Evolutionary conservation across 2,888 invertebrate genomes (phyloP), one percentile per base, ranked within the genome.

Genomic region (Dolichomitus sp.): DNA sequence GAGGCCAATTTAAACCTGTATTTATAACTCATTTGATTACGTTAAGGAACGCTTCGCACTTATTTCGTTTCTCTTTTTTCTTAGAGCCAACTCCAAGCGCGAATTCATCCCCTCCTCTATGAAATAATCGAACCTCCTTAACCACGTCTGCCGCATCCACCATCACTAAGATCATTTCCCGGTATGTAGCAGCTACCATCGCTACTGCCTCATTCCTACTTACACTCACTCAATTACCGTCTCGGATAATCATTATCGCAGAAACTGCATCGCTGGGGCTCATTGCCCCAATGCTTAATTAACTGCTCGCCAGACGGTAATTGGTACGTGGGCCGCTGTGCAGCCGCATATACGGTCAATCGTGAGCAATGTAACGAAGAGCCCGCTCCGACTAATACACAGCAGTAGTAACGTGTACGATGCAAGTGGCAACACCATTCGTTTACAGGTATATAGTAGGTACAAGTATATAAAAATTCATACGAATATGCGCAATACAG

Each of bases 211-310:
- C 59, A 81, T 84, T 86, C 81, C 80, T 82, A 88, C 85, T 87
- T 86, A 79, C 89, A 83, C 87, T 88, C 88, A 85, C 89, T 90
- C 90, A 91, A 91, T 92, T 91, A 91, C 87, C 88, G 85, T 88
- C 90, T 88, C 87, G 87, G 86, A 89, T 91, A 90, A 91, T 91
- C 88, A 91, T 90, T 91, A 92, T 91, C 91, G 87, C 90, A 86
- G 89, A 90, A 91, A 91, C 89, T 89, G 84, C 90, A 91, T 91
- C 88, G 90, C 81, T 86, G 86, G 87, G 90, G 90, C 91, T 91
- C 91, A 89, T 91, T 91, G 91, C 90, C 90, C 89, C 90, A 89
- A 90, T 91, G 91, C 89, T 90, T 91, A 91, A 91, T 91, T 91
- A 91, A 90, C 91, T 87, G 84, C 85, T 89, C 81, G 48, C 87